phyloP scores from a whole-genome alignment of 2,888 invertebrate genomes.

The Noctuana brunneofusca region DNA sequence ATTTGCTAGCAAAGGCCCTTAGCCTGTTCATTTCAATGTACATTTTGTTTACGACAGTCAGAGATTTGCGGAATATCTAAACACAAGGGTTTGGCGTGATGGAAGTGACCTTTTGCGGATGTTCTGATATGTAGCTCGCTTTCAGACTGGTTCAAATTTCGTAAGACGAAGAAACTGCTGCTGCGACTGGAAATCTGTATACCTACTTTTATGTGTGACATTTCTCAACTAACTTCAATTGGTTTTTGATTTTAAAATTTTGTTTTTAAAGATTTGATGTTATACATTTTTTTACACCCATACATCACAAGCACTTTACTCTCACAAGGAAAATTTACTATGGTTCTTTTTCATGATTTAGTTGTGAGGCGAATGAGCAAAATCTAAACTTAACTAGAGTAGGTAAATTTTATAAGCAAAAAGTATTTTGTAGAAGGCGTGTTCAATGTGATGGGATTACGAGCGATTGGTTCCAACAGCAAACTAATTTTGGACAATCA shows the following conservation, averaged over 20 bases:
- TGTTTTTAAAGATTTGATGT: background rate
- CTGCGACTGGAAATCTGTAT: too few relatives aligned
- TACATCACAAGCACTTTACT: too few relatives aligned
- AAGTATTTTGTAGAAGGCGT: constrained; percentile 44
- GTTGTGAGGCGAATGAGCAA: too few relatives aligned
- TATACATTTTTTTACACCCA: background rate
- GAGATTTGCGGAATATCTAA: constrained; percentile 40
- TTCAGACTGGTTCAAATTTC: background rate
- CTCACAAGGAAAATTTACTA: too few relatives aligned
- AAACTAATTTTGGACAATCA: constrained; percentile 60
- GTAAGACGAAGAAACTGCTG: background rate
- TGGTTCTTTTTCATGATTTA: too few relatives aligned
- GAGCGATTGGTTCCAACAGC: constrained; percentile 54
- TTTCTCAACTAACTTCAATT: background rate
- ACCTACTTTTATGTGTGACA: background rate
- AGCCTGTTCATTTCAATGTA: constrained; percentile 45
- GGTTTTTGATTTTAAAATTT: background rate
- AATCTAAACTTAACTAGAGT: too few relatives aligned
- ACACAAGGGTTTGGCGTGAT: constrained; percentile 30
- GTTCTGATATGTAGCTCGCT: background rate
- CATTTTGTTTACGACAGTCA: constrained; percentile 42
- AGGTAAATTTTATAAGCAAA: background rate
- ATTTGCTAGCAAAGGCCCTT: constrained; percentile 56
- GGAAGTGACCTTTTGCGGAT: constrained; percentile 39
- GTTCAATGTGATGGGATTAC: constrained; percentile 64